These are phyloP conservation scores for Drosophila setosimentum DNA, from an alignment of 2,888 invertebrate species.

Conservation along the genomic window DNA sequence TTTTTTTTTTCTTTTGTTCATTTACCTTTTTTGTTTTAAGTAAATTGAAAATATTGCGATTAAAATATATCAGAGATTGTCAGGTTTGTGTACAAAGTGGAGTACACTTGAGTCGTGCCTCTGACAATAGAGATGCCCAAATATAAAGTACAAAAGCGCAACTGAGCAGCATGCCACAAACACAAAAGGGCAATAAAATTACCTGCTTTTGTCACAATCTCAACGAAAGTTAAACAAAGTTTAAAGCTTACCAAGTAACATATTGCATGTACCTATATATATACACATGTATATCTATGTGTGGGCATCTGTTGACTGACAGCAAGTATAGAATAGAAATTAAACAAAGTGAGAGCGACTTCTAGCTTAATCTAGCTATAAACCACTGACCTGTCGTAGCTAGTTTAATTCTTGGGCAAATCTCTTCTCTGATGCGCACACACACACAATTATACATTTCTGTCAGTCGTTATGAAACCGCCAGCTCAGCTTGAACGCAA, in stretches of 20 bases:
- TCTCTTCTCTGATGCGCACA: not conserved
- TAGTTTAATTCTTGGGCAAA: not conserved
- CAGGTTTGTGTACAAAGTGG: slow-evolving; percentile 28
- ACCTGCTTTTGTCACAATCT: slow-evolving; percentile 59
- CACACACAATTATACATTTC: not conserved
- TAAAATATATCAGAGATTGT: slow-evolving; percentile 54
- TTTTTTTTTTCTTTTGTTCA: not conserved
- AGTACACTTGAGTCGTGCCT: slow-evolving; percentile 46
- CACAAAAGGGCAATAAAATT: slow-evolving; percentile 44
- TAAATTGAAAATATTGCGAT: slow-evolving; percentile 66
- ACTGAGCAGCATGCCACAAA: slow-evolving; percentile 9
- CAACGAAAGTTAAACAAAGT: slow-evolving; percentile 63
- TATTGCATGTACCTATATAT: not conserved
- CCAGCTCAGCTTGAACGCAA: slow-evolving; percentile 3
- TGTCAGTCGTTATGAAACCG: not conserved
- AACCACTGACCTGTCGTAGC: not conserved
- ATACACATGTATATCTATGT: not conserved
- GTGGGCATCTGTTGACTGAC: not conserved
- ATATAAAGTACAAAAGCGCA: not conserved
- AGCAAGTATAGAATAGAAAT: not conserved
- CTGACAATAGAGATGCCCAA: slow-evolving; percentile 47
- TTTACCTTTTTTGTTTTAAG: slow-evolving; percentile 48
- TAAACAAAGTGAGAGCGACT: not conserved
- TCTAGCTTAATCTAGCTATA: not conserved
- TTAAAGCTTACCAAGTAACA: too few relatives aligned